Conservation (phyloP, 2,113 vertebrate species). For the Siniperca knerii region DNA sequence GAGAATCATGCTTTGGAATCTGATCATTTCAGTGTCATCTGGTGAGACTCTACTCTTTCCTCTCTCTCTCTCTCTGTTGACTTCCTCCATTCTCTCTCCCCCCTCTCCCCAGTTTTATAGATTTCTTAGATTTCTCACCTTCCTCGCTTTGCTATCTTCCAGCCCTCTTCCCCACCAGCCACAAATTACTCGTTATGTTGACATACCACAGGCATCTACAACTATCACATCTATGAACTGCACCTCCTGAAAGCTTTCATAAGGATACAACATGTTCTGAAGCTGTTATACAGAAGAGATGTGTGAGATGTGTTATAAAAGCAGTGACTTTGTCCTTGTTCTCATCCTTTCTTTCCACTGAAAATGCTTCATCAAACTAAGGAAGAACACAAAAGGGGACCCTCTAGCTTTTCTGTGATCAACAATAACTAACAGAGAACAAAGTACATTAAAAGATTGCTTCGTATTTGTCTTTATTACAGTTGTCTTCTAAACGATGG, state of each 20-base stretch:
- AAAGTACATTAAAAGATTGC: slow-evolving; percentile 8
- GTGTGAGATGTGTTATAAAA: too few relatives aligned
- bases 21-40: slow-evolving; percentile 16
- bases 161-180: background rate
- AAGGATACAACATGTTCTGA: background rate
- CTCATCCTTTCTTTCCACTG: background rate
- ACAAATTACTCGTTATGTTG: background rate
- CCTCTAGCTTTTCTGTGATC: background rate
- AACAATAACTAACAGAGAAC: background rate
- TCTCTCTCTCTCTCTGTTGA: slow-evolving; percentile 9
- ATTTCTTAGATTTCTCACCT: slow-evolving; percentile 32
- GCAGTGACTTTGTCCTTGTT: background rate
- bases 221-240: background rate
- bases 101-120: background rate
- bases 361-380: background rate
- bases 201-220: slow-evolving; percentile 13
- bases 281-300: background rate
- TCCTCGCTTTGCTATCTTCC: slow-evolving; percentile 25
- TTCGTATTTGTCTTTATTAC: too few relatives aligned
- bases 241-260: background rate
- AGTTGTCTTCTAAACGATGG: too few relatives aligned
- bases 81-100: background rate
- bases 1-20: background rate
- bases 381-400: too few relatives aligned
- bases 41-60: slow-evolving; percentile 20